Evolutionary conservation across 2,888 invertebrate species (phyloP), one percentile per base, ranked within the genome.

Genomic region (Adelognathus sp.): DNA sequence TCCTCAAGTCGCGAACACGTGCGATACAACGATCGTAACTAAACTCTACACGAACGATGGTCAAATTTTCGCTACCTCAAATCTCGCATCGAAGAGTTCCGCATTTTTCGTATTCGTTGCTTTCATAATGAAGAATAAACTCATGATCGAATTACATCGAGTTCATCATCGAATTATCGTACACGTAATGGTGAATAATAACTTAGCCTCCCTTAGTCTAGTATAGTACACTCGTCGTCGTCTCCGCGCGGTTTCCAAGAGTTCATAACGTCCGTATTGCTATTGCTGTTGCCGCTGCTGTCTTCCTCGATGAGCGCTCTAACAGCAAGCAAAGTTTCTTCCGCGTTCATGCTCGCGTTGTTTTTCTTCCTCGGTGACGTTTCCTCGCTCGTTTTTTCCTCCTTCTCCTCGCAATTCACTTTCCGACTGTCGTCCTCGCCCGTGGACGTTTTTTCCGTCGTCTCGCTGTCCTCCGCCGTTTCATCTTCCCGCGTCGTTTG

Each of bases 191-290:
- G 11, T 14, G 33, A 16, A 4, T 4, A 14, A 70, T 1, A 16
- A 27, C 18, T 18, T 56, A 11, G 3, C 50, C 52, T 5, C 9
- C 41, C n/a, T 82, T 64, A 83, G 36, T 84, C 84, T 18, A 84
- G 24, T 58, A 83, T 74, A 11, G 80, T 79, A 63, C 82, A 81
- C 67, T 83, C 83, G 36, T 84, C 84, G 16, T 84, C 84, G 52
- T 78, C 75, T 36, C 76, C 81, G 33, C 60, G 29, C 6, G 77
- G 69, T 74, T 79, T 77, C 79, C 81, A 80, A 50, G 66, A 27
- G 6, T 58, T 75, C 3, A 33, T 11, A 33, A 66, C 63, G 18
- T 66, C 61, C 2, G 58, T 39, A 50, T 67, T 70, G 31, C 44
- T 67, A 18, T 52, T 60, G n/a, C 14, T 58, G 18, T 69, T 46